phyloP scores from a whole-genome alignment of 1,140 invertebrate species.

The Dreissena polymorpha region DNA sequence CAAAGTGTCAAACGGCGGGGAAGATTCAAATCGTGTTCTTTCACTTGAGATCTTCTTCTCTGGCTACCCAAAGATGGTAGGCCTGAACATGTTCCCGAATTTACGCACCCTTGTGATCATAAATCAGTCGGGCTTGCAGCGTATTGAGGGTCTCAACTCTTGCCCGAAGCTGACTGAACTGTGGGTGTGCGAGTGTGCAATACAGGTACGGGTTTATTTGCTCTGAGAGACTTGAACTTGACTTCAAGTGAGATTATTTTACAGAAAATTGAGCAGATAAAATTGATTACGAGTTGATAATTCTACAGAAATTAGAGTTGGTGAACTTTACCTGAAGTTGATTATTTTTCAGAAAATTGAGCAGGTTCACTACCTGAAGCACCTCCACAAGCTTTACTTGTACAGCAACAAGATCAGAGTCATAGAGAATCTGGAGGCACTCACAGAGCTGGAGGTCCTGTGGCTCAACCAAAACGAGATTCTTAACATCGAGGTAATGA shows the following conservation, averaged over 20 bases:
- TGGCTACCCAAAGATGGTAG: slow-evolving; percentile 50
- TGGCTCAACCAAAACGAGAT: slow-evolving; percentile 49
- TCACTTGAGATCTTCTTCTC: slow-evolving; percentile 50
- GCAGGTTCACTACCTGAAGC: slow-evolving; percentile 18
- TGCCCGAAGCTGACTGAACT: slow-evolving; percentile 35
- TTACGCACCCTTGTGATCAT: slow-evolving; percentile 47
- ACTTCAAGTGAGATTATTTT: too few relatives aligned
- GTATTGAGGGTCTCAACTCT: slow-evolving; percentile 40
- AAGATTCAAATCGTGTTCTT: slow-evolving; percentile 31
- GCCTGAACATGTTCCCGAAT: slow-evolving; percentile 38
- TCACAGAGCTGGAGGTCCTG: slow-evolving; percentile 31
- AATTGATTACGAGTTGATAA: too few relatives aligned
- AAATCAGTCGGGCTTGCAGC: slow-evolving; percentile 35
- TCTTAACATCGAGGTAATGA: slow-evolving; percentile 40
- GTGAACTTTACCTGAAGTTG: too few relatives aligned
- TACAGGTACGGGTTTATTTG: too few relatives aligned
- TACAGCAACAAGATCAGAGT: slow-evolving; percentile 41
- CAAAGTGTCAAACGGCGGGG: slow-evolving; percentile 6
- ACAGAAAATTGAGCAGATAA: too few relatives aligned
- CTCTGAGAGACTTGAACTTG: too few relatives aligned
- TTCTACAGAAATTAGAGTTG: too few relatives aligned
- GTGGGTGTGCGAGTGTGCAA: slow-evolving; percentile 51
- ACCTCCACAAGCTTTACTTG: slow-evolving; percentile 45
- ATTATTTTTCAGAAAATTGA: slow-evolving; percentile 49
- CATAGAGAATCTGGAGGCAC: slow-evolving; percentile 42